Conservation (phyloP, 2,888 invertebrate species). For the Tetropium fuscum region DNA sequence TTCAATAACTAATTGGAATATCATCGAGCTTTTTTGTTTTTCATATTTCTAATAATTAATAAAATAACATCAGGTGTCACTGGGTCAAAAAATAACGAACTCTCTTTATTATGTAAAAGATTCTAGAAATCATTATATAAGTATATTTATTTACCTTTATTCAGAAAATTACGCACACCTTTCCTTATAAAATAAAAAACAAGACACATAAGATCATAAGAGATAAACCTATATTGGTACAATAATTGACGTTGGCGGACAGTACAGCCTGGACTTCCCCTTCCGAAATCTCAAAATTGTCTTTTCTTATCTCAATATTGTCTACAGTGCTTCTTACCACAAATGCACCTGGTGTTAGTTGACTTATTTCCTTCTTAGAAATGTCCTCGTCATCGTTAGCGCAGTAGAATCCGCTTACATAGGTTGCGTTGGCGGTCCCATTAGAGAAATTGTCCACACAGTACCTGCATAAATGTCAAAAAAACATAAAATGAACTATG, state of each 20-base stretch:
- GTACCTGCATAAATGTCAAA: slow-evolving; percentile 33
- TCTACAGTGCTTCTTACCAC: background rate
- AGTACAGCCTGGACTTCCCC: background rate
- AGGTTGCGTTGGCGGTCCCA: slow-evolving; percentile 15
- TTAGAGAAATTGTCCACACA: slow-evolving; percentile 41
- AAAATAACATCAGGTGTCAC: too few species aligned
- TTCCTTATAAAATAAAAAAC: background rate
- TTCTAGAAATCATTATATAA: too few species aligned
- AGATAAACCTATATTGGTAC: background rate
- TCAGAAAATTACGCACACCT: background rate
- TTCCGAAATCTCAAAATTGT: too few species aligned
- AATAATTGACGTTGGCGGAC: background rate
- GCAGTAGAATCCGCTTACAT: slow-evolving; percentile 38
- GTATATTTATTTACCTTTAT: background rate
- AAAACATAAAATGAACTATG: background rate
- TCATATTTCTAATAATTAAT: too few species aligned
- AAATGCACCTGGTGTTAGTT: background rate
- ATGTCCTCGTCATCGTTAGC: slow-evolving; percentile 15
- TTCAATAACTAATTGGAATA: too few species aligned
- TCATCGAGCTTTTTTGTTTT: too few species aligned
- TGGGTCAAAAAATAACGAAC: too few species aligned
- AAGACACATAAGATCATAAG: slow-evolving; percentile 4
- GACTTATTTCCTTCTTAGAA: background rate
- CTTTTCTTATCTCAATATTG: background rate
- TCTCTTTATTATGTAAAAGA: too few species aligned